Conservation (phyloP, 2,888 invertebrate species). For the Serripes groenlandicus region DNA sequence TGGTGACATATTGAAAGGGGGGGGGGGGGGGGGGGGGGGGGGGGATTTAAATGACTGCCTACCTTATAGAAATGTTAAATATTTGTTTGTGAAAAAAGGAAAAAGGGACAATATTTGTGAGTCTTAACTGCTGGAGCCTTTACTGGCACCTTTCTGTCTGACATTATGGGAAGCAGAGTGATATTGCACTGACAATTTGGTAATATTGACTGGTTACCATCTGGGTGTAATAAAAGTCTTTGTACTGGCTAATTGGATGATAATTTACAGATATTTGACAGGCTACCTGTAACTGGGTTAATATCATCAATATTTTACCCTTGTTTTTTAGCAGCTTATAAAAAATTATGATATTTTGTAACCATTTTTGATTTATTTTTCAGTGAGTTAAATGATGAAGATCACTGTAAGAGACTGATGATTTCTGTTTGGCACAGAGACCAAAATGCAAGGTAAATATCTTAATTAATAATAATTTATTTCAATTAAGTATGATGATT, state of each 20-base stretch:
- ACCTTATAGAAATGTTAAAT: too few relatives aligned
- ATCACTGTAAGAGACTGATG: constrained; percentile 80
- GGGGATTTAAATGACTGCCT: too few relatives aligned
- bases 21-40: too few relatives aligned
- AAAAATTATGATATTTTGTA: background rate
- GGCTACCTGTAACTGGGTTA: constrained; percentile 13
- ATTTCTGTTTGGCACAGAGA: constrained; percentile 84
- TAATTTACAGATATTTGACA: constrained; percentile 26
- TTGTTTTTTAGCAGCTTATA: background rate
- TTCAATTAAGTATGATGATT: too few relatives aligned
- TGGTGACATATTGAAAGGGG: too few relatives aligned
- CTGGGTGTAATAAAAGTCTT: constrained; percentile 30
- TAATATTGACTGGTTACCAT: constrained; percentile 31
- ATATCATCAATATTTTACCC: background rate
- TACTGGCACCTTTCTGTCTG: too few relatives aligned
- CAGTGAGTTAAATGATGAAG: constrained; percentile 84
- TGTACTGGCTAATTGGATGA: constrained; percentile 6
- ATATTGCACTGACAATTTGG: too few relatives aligned
- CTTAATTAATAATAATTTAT: too few relatives aligned
- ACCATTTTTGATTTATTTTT: constrained; percentile 28
- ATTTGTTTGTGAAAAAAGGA: too few relatives aligned
- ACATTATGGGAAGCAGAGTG: too few relatives aligned
- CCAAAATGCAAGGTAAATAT: constrained; percentile 74
- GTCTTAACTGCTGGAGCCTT: too few relatives aligned
- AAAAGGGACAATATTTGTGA: too few relatives aligned